These are phyloP conservation scores for Ageneiosus marmoratus DNA, from an alignment of 2,113 vertebrate genomes.

Conservation along the genomic window DNA sequence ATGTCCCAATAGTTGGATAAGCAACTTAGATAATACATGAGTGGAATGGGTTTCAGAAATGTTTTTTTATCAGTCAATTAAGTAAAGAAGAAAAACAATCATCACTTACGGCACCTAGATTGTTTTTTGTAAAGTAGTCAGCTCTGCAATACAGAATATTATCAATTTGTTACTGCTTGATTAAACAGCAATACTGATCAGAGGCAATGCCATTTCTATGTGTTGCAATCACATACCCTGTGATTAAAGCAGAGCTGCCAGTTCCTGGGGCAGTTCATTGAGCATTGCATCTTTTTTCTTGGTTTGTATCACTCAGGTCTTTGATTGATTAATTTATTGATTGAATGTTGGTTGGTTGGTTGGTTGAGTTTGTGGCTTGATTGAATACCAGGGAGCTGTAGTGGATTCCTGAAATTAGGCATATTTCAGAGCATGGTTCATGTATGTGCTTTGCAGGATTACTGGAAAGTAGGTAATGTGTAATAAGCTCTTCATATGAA, in stretches of 20 bases:
- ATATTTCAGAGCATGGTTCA: not conserved
- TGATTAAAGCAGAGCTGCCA: not conserved
- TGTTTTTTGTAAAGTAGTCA: not conserved
- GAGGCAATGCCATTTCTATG: not conserved
- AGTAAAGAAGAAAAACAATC: too few species aligned
- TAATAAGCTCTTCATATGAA: not conserved
- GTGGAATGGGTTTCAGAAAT: too few species aligned
- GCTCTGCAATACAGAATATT: not conserved
- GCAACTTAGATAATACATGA: too few species aligned
- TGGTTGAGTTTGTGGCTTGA: too few species aligned
- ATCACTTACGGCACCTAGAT: too few species aligned
- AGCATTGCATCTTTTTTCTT: not conserved
- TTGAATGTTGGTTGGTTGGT: not conserved
- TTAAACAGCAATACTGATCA: not conserved
- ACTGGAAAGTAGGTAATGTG: not conserved
- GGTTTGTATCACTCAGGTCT: not conserved
- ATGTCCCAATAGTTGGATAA: too few species aligned
- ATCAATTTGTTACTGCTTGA: constrained; percentile 1
- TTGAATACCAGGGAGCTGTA: not conserved
- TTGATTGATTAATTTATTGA: constrained; percentile 1
- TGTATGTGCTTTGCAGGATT: not conserved
- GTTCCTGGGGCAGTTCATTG: not conserved
- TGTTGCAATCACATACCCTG: not conserved
- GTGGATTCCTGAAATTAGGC: not conserved
- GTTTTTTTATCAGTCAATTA: too few species aligned